phyloP scores from a whole-genome alignment of 2,888 invertebrate species.

The Gandaritis pyraliata region DNA sequence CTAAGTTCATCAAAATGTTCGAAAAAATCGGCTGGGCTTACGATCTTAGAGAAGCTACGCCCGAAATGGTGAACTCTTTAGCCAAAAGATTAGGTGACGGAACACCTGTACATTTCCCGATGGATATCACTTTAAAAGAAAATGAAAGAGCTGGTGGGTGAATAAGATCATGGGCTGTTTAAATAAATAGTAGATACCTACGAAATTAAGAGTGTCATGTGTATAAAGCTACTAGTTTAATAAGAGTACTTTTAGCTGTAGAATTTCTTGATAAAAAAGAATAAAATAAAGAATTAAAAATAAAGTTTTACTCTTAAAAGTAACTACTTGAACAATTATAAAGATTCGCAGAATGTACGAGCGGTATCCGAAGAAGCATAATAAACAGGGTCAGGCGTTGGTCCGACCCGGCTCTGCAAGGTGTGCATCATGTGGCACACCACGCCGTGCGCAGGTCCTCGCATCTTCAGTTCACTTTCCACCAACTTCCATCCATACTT shows the following conservation, averaged over 20 bases:
- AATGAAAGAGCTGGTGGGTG: constrained; percentile 45
- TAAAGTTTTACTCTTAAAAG: constrained; percentile 24
- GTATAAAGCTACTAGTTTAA: constrained; percentile 1
- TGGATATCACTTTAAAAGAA: constrained; percentile 33
- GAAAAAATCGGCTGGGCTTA: constrained; percentile 76
- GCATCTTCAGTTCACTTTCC: constrained; percentile 36
- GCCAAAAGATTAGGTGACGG: constrained; percentile 75
- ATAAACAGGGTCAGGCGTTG: constrained; percentile 37
- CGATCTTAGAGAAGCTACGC: constrained; percentile 71
- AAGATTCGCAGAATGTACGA: constrained; percentile 9
- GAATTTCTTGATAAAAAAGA: constrained; percentile 6
- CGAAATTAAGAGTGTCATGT: not conserved
- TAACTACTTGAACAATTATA: not conserved
- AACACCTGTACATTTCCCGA: constrained; percentile 69
- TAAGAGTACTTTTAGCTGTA: not conserved
- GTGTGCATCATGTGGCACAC: constrained; percentile 21
- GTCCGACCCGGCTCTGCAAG: constrained; percentile 30
- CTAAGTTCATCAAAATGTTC: constrained; percentile 67
- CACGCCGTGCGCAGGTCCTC: constrained; percentile 30
- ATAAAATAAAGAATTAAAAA: constrained; percentile 10
- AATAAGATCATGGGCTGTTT: constrained; percentile 19
- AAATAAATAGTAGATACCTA: no score
- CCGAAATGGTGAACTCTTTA: constrained; percentile 72
- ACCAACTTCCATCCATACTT: constrained; percentile 43
- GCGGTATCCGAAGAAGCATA: constrained; percentile 26